These are phyloP conservation scores for Galemys pyrenaicus DNA, from an alignment of 2,113 vertebrate genomes.

Conservation along the genomic window DNA sequence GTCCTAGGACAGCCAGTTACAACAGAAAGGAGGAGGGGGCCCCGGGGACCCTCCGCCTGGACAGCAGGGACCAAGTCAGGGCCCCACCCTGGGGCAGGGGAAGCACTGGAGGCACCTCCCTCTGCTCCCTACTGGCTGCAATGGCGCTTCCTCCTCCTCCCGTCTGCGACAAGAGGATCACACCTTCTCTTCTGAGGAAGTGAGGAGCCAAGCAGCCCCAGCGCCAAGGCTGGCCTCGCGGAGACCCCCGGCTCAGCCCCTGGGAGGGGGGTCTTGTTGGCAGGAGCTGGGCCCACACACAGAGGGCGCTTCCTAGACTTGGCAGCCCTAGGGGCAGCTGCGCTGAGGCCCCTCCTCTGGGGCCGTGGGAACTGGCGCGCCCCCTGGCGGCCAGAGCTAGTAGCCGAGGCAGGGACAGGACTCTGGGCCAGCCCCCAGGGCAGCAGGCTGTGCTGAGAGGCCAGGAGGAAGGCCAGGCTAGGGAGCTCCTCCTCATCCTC, in stretches of 20 bases:
- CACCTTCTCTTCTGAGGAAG: constrained; percentile 15
- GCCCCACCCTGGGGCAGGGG: no score
- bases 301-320: neutral
- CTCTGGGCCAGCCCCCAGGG: neutral
- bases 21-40: no score
- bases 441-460: constrained; percentile 52
- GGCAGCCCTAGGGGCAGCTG: neutral
- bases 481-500: constrained; percentile 61
- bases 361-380: neutral
- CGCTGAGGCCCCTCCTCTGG: neutral
- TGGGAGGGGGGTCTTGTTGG: neutral
- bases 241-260: neutral
- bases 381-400: neutral
- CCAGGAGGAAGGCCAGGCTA: constrained; percentile 60
- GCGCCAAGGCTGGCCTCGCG: no score
- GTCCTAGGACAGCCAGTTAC: no score
- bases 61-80: no score
- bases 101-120: neutral
- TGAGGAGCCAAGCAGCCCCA: neutral
- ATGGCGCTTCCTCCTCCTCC: constrained; percentile 29
- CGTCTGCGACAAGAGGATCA: neutral
- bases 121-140: neutral
- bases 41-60: no score
- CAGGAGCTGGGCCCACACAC: no score
- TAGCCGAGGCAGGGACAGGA: neutral